Evolutionary conservation across 92 coral and sea anemone species (phyloP), one percentile per base, ranked within the genome.

Genomic region (Metridium senile): DNA sequence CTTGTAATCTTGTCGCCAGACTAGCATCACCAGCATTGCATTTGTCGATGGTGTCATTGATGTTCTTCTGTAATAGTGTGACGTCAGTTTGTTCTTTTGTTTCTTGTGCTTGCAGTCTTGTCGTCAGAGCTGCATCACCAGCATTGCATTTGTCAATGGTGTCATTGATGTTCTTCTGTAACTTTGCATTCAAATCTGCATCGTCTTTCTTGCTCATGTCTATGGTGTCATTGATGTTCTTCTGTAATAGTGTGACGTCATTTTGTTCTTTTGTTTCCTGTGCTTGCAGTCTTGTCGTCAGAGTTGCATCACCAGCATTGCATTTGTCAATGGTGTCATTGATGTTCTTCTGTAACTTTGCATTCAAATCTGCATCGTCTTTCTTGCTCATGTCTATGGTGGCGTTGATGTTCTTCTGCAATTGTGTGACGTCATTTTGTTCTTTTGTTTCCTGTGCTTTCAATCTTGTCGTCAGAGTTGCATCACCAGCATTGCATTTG

Each of bases 401-500:
- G 75, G 45, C 63, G 47, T 70, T 70, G 27, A 70, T 70, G 62
- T 57, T 58, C 43, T 70, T 70, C 75, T 70, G 63, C 32, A 59
- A 26, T 25, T 26, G 11, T 22, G 28, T 59, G 27, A 59, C 65
- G 29, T 59, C 65, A 25, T 59, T 59, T 33, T 70, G 61, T 51
- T 51, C 75, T 56, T 70, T 70, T 1, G 39, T 17, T 21, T 70
- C 62, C 25, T 70, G 75, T 26, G 75, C 39, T 21, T 26, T 6
- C 27, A 70, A 20, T 47, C 75, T 49, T 70, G 75, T 47, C 0
- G 61, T 29, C 17, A 70, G 57, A 13, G 61, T 26, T 18, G 20
- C 58, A 30, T 70, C 75, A 51, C 58, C 75, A 22, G 75, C 63
- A 47, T 70, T 70, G 62, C 75, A 47, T 52, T 35, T 68, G 33